Evolutionary conservation across 2,113 vertebrate genomes (phyloP), one percentile per base, ranked within the genome.

Genomic region (Sinosuthora webbiana): DNA sequence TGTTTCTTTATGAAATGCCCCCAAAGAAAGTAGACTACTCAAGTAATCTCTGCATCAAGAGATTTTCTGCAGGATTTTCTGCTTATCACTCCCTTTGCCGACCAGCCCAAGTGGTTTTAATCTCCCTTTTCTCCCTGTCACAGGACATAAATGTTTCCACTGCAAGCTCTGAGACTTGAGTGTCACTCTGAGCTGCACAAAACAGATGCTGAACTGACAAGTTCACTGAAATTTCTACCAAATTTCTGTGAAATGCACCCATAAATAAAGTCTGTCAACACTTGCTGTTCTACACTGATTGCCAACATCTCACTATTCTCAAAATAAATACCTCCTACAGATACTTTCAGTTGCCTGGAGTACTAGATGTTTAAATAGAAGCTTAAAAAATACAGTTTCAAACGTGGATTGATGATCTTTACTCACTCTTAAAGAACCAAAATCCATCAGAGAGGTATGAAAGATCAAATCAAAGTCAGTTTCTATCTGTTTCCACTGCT

Each of bases 211-310:
- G 74, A 89, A 75, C 60, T 96, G 90, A 97, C 94, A 93, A 96
- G 75, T 71, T 89, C 33, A 80, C 80, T 89, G 64, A 86, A 89
- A 89, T 44, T 83, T 89, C 79, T 60, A 94, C 75, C 69, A 74
- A 96, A 94, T 83, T 88, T 85, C 90, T 86, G 71, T 59, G 75
- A 96, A 93, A 78, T 3, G 30, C 64, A 83, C 49, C 83, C 90
- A 89, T 84, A 91, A 95, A 96, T 93, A 97, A 80, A 83, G 62
- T 85, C 89, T 94, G 91, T 87, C 92, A 93, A 76, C 90, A 93
- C 87, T 94, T 93, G 68, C 92, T 87, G 55, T 77, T 94, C 79
- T 59, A 52, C 20, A 37, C 57, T 88, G 91, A 94, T 95, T 85
- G 78, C 78, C 95, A 93, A 15, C 59, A 92, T 88, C 70, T 86